Evolutionary conservation across 2,888 invertebrate genomes (phyloP).

Genomic region (Deroplatys truncata): DNA sequence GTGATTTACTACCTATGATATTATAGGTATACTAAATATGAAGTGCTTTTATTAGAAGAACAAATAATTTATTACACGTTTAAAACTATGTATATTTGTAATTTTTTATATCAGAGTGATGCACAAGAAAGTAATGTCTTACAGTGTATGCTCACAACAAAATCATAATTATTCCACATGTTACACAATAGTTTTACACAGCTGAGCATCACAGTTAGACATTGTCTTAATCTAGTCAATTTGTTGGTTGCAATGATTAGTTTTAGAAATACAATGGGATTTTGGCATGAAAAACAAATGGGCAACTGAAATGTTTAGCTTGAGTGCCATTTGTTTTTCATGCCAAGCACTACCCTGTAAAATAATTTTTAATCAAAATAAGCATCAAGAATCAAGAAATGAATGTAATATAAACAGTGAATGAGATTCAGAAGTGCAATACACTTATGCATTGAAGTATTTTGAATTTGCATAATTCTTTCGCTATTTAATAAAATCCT

Average conservation of each 20-base stretch:
- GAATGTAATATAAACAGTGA: not conserved
- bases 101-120: not conserved
- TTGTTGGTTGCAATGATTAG: too few relatives aligned
- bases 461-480: not conserved
- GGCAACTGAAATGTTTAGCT: too few relatives aligned
- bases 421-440: not conserved
- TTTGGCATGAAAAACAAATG: too few relatives aligned
- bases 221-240: not conserved
- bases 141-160: not conserved
- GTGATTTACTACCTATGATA: conserved; percentile 57
- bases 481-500: not conserved
- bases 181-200: not conserved
- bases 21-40: not conserved
- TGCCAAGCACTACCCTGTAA: too few relatives aligned
- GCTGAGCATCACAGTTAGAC: not conserved
- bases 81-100: not conserved
- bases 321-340: too few relatives aligned
- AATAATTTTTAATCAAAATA: too few relatives aligned
- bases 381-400: too few relatives aligned
- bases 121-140: not conserved
- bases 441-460: not conserved
- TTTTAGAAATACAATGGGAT: too few relatives aligned
- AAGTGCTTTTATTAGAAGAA: not conserved
- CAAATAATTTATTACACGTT: not conserved
- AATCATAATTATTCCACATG: not conserved